Evolutionary conservation across 1,140 invertebrate species (phyloP).

Genomic region (Tetragnatha versicolor): DNA sequence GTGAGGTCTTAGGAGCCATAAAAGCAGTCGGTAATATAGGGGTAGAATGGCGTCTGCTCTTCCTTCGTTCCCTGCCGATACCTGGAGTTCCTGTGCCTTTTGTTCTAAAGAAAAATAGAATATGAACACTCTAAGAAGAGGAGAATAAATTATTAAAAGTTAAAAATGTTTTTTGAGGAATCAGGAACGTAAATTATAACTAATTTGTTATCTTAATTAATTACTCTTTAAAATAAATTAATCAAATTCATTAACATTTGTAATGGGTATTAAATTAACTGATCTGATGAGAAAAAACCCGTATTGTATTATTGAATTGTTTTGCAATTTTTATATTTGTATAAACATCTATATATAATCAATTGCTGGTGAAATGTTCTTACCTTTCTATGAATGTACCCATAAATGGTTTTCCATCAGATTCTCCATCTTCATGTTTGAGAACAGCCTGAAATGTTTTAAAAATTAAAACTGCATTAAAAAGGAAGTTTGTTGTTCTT

Average conservation of each 20-base stretch:
- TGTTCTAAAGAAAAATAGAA: neutral
- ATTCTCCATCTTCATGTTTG: conserved; percentile 86
- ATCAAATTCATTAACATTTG: no score
- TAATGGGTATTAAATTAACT: no score
- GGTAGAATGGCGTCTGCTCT: conserved; percentile 56
- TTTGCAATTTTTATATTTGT: no score
- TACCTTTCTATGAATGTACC: conserved; percentile 40
- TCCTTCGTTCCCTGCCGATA: conserved; percentile 24
- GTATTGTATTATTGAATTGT: no score
- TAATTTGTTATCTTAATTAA: neutral
- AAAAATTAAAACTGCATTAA: no score
- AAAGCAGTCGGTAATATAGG: conserved; percentile 13
- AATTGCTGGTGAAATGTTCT: no score
- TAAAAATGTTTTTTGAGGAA: neutral
- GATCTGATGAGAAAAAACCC: no score
- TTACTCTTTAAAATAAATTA: neutral
- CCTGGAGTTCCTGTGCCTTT: neutral
- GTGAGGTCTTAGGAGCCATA: neutral
- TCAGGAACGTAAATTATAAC: neutral
- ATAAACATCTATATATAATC: no score
- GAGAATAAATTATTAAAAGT: neutral
- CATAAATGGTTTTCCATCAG: conserved; percentile 64
- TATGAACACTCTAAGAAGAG: neutral
- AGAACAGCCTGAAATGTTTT: conserved; percentile 73
- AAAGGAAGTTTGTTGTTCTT: no score